Base-by-base conservation (phyloP, 2,797 vertebrate species). In the Melanotaenia nigrans region DNA sequence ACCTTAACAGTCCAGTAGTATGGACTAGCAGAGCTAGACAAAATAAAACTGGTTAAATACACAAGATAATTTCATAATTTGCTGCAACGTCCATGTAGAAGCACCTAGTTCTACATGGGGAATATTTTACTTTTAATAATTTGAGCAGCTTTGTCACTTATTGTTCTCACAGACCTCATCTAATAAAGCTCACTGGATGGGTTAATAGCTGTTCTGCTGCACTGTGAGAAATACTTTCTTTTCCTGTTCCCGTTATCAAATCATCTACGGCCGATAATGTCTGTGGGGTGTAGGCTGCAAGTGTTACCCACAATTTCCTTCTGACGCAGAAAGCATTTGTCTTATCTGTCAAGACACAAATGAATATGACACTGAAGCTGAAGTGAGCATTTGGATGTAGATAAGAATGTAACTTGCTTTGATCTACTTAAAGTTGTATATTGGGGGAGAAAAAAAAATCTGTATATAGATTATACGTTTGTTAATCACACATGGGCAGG, bases 231-330 rank as follows among this genome's bases (percentile, higher is more conserved):
- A 32, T 70, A 75, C 71, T 67, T 56, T 33, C 54, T 76, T 61
- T 84, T 86, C 51, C 68, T 84, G 74, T 77, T 64, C 22, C 58
- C 54, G 40, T 74, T 75, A 80, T 85, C 42, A 82, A 74, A 82
- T 77, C 58, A 78, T 30, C 24, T 67, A 62, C 49, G 66, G 65
- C 65, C 30, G 76, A 81, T 87, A 64, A 59, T 45, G 72, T 76
- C 71, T 80, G 65, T 71, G 66, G 60, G 61, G 79, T 75, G 61
- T 40, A 58, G 68, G n/a, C 73, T 83, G 79, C 74, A 87, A 77
- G 62, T 75, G 32, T 78, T 80, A 68, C 20, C 71, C 73, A 79
- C 84, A 74, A 60, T 78, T 84, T 89, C 78, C 84, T 73, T 81
- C 66, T 65, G 74, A 47, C 77, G 64, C 77, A 81, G 20, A 64